A percentile compares a stretch with the other conserved stretches of the same genome.
Conservation (phyloP, 2,113 vertebrate species). For the Propithecus coquereli region DNA sequence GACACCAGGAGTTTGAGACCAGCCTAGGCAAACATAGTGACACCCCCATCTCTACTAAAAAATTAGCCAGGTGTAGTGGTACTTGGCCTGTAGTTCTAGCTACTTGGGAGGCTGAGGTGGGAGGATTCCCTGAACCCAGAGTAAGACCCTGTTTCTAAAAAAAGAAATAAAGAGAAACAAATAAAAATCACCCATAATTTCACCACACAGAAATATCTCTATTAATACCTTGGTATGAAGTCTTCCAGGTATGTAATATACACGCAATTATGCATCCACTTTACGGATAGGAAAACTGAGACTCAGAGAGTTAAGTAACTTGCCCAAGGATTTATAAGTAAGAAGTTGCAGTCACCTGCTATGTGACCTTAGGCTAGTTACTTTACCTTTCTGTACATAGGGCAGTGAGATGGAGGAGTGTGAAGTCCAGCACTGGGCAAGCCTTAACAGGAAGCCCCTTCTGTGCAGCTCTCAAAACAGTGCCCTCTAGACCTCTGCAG, state of each 20-base stretch:
- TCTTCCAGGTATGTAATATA: background rate
- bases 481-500: background rate
- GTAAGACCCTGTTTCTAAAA: background rate
- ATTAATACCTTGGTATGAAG: background rate
- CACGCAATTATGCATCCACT: background rate
- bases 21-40: no score
- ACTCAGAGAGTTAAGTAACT: constrained; percentile 16
- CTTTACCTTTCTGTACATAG: background rate
- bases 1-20: no score
- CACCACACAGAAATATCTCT: background rate
- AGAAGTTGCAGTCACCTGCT: background rate
- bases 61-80: no score
- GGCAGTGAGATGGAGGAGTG: background rate
- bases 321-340: background rate
- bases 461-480: background rate
- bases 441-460: background rate
- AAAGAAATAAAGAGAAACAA: background rate
- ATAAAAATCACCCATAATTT: background rate
- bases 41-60: no score
- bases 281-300: background rate
- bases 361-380: background rate
- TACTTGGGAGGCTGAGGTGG: no score
- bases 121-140: no score
- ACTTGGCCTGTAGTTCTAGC: no score
- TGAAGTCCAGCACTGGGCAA: background rate